These are phyloP conservation scores for Bombus polaris DNA, from an alignment of 1,140 invertebrate genomes.

Conservation along the genomic window DNA sequence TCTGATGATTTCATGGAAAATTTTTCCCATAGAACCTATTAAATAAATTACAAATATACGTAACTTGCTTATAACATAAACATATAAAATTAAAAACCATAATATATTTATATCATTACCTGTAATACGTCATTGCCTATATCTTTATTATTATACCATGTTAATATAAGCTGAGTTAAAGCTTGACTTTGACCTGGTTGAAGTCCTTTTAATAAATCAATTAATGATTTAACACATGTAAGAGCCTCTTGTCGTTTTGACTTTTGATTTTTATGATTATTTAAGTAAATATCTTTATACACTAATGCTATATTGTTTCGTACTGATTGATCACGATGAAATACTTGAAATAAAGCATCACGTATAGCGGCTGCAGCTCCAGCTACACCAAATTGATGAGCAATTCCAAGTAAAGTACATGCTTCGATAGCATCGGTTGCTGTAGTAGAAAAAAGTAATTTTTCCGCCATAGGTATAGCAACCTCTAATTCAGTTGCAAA, in stretches of 20 bases:
- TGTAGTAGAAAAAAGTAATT: constrained; percentile 89
- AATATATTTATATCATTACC: constrained; percentile 64
- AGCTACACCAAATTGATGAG: constrained; percentile 90
- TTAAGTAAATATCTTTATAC: constrained; percentile 86
- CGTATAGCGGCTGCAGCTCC: constrained; percentile 88
- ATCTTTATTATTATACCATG: constrained; percentile 86
- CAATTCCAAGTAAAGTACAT: constrained; percentile 92
- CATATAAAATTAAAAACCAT: background rate
- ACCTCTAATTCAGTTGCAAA: constrained; percentile 88
- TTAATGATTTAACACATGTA: constrained; percentile 68
- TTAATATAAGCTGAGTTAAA: constrained; percentile 87
- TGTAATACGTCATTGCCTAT: constrained; percentile 82
- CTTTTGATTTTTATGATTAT: constrained; percentile 58
- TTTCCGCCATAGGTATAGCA: constrained; percentile 88
- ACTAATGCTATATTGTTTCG: constrained; percentile 85
- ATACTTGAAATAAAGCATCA: constrained; percentile 88
- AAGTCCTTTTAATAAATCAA: constrained; percentile 84
- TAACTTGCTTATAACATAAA: background rate
- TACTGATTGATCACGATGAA: constrained; percentile 84
- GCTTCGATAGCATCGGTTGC: constrained; percentile 92
- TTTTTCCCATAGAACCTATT: constrained; percentile 90
- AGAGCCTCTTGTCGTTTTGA: constrained; percentile 72
- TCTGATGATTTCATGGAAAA: constrained; percentile 90
- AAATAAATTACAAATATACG: constrained; percentile 56
- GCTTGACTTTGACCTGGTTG: constrained; percentile 87